Percentiles rank a stretch among this genome's conserved stretches.
These are phyloP conservation scores for Columba livia DNA, from an alignment of 2,113 vertebrate genomes.

Conservation along the genomic window DNA sequence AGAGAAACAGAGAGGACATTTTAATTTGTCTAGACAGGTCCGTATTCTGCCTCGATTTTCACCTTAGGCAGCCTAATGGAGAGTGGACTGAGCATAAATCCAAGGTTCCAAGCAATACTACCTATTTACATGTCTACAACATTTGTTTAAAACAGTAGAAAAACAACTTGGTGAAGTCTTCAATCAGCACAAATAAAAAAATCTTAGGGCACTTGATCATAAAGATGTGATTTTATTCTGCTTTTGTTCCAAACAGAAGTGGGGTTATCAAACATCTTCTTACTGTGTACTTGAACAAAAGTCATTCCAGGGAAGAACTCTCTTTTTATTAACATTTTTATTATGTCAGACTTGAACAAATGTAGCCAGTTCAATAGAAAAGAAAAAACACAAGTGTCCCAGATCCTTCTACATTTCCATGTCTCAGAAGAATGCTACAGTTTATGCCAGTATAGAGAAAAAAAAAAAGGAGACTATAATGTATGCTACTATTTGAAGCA, in stretches of 20 bases:
- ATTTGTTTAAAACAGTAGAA: neutral
- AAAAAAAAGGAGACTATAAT: neutral
- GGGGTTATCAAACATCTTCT: neutral
- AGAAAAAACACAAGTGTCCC: neutral
- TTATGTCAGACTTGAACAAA: constrained; percentile 19
- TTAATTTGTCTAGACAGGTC: neutral
- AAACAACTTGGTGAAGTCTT: neutral
- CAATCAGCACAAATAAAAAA: neutral
- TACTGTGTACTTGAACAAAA: neutral
- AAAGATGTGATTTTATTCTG: neutral
- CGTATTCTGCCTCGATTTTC: neutral
- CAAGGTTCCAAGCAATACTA: neutral
- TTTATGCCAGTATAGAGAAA: neutral
- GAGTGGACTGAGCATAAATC: neutral
- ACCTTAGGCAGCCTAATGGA: neutral
- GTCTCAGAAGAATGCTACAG: neutral
- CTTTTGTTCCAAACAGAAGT: neutral
- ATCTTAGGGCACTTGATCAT: neutral
- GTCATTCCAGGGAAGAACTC: neutral
- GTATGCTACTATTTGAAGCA: neutral
- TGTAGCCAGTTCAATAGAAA: neutral
- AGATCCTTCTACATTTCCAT: neutral
- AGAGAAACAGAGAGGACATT: neutral
- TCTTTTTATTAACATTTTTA: constrained; percentile 1
- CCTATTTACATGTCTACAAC: neutral